phyloP scores from a whole-genome alignment of 2,113 vertebrate genomes.

The Megaptera novaeangliae region DNA sequence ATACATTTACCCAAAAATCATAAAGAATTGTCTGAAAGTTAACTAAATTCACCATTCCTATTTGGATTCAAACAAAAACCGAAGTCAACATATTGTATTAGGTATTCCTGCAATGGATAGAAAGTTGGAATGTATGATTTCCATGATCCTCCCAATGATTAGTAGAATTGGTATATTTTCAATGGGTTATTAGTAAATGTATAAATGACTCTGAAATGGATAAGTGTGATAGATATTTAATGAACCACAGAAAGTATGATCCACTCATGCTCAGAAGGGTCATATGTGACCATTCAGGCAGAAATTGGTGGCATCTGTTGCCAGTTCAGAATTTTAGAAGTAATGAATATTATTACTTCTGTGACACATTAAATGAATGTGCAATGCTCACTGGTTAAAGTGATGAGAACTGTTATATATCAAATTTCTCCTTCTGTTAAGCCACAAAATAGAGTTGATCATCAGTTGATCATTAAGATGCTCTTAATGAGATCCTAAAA shows the following conservation, averaged over 20 bases:
- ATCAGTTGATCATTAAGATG: neutral
- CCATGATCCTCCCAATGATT: neutral
- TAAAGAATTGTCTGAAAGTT: neutral
- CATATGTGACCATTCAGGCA: slow-evolving; percentile 59
- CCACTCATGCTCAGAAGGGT: slow-evolving; percentile 51
- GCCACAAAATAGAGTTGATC: slow-evolving; percentile 8
- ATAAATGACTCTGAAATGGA: slow-evolving; percentile 57
- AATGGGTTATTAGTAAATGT: slow-evolving; percentile 66
- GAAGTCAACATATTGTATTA: neutral
- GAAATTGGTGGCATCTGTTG: slow-evolving; percentile 66
- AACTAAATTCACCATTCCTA: neutral
- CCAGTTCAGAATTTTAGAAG: slow-evolving; percentile 55
- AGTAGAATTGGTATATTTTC: slow-evolving; percentile 47
- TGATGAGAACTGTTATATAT: slow-evolving; percentile 17
- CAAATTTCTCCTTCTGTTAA: slow-evolving; percentile 53
- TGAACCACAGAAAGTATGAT: slow-evolving; percentile 58
- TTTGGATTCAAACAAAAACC: slow-evolving; percentile 17
- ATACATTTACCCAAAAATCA: neutral
- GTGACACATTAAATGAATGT: slow-evolving; percentile 53
- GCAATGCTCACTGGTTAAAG: slow-evolving; percentile 39
- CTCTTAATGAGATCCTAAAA: slow-evolving; percentile 20
- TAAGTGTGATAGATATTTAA: slow-evolving; percentile 58
- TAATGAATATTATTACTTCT: slow-evolving; percentile 47
- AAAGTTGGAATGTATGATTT: neutral
- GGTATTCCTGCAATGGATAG: neutral